Evolutionary conservation across 2,888 invertebrate species (phyloP).

Genomic region (Acrocyrtus sp.): DNA sequence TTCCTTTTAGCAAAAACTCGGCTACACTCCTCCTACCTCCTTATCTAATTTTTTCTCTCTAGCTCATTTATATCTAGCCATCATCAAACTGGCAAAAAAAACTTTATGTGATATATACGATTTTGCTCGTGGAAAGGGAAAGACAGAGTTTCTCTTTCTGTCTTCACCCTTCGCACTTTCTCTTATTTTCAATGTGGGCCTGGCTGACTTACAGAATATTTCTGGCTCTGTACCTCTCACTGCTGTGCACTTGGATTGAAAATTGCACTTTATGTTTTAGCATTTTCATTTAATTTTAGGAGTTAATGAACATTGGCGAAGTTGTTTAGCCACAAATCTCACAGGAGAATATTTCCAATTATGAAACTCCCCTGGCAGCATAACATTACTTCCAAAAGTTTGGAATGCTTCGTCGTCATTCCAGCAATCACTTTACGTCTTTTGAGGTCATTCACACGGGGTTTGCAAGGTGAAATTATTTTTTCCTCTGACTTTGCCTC

Average conservation of each 20-base stretch:
- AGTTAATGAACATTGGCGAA: too few species aligned
- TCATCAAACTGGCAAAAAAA: constrained; percentile 29
- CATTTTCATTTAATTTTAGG: background rate
- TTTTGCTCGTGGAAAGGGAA: constrained; percentile 35
- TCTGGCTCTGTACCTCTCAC: background rate
- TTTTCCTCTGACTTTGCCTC: too few species aligned
- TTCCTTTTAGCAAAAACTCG: constrained; percentile 22
- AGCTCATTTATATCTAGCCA: constrained; percentile 43
- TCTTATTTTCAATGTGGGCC: background rate
- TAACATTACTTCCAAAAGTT: too few species aligned
- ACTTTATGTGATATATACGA: constrained; percentile 35
- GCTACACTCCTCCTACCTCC: constrained; percentile 3
- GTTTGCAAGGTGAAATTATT: too few species aligned
- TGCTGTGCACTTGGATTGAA: background rate
- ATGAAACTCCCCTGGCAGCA: too few species aligned
- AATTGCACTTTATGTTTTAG: background rate
- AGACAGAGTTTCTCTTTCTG: constrained; percentile 32
- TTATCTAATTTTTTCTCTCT: constrained; percentile 25
- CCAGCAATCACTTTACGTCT: too few species aligned
- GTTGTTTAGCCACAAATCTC: too few species aligned
- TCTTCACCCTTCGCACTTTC: constrained; percentile 1
- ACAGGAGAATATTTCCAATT: too few species aligned
- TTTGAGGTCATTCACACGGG: too few species aligned
- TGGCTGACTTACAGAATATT: background rate
- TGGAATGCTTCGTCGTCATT: too few species aligned